A percentile compares a stretch with the other conserved stretches of the same genome.
Conservation (phyloP, 2,113 vertebrate species). For the Pygoscelis antarcticus region DNA sequence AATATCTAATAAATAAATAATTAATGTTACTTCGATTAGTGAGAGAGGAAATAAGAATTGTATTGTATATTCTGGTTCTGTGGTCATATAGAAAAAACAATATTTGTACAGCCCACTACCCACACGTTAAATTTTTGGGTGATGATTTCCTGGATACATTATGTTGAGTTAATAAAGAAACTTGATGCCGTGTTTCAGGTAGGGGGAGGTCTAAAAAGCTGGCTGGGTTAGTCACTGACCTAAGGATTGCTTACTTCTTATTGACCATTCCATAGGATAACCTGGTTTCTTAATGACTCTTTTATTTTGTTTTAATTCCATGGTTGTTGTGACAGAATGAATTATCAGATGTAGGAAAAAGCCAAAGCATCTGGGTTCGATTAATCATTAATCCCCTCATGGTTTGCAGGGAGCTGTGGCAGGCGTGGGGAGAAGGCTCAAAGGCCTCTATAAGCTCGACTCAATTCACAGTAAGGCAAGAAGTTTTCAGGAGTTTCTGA, state of each 20-base stretch:
- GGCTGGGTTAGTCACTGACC: not conserved
- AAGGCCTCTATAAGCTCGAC: not conserved
- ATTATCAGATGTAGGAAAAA: not conserved
- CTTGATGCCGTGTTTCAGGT: not conserved
- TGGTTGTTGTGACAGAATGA: not conserved
- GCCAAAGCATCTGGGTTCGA: not conserved
- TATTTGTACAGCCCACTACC: not conserved
- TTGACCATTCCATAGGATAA: not conserved
- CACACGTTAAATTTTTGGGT: conserved; percentile 17
- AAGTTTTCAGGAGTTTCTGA: not conserved
- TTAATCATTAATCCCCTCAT: not conserved
- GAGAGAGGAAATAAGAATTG: not conserved
- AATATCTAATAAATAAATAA: not conserved
- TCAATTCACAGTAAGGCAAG: not conserved
- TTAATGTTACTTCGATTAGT: not conserved
- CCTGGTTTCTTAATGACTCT: not conserved
- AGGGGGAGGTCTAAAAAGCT: not conserved
- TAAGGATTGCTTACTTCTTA: not conserved
- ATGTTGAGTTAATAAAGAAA: conserved; percentile 17
- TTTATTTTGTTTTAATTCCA: conserved; percentile 4
- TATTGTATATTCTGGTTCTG: not conserved
- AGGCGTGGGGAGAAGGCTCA: not conserved
- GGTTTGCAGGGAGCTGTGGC: not conserved
- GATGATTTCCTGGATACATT: conserved; percentile 32
- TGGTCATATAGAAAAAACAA: not conserved